Evolutionary conservation across 2,113 vertebrate species (phyloP).

Genomic region (Dermatemys mawii): DNA sequence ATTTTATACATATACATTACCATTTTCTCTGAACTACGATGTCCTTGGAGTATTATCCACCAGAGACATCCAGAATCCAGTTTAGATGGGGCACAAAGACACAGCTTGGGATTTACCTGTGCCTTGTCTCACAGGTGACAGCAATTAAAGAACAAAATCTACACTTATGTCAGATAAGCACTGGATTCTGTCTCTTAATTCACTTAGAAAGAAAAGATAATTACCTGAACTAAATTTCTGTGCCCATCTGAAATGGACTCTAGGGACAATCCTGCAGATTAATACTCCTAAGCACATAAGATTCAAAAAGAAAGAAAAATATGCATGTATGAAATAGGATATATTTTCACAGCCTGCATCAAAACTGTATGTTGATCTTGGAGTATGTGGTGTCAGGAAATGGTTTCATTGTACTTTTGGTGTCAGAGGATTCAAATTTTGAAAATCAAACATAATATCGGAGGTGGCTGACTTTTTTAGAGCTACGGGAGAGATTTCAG

Average conservation of each 20-base stretch:
- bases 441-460: background rate
- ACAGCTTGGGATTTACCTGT: constrained; percentile 61
- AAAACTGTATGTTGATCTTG: constrained; percentile 15
- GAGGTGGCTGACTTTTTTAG: background rate
- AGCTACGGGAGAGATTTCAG: constrained; percentile 25
- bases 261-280: constrained; percentile 70
- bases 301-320: constrained; percentile 45
- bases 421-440: constrained; percentile 20
- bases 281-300: constrained; percentile 65
- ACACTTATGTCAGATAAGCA: constrained; percentile 60
- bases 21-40: constrained; percentile 66
- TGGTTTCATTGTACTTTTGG: background rate
- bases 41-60: constrained; percentile 58
- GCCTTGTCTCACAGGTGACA: constrained; percentile 63
- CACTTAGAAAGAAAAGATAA: constrained; percentile 72
- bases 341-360: constrained; percentile 60
- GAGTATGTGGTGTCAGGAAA: constrained; percentile 17
- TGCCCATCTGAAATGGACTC: constrained; percentile 69
- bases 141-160: constrained; percentile 61
- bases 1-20: constrained; percentile 64
- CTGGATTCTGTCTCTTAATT: constrained; percentile 56
- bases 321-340: constrained; percentile 71
- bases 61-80: constrained; percentile 62
- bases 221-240: constrained; percentile 74
- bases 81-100: constrained; percentile 57